phyloP scores from a whole-genome alignment of 2,797 vertebrate genomes.

The Tympanoctomys barrerae region DNA sequence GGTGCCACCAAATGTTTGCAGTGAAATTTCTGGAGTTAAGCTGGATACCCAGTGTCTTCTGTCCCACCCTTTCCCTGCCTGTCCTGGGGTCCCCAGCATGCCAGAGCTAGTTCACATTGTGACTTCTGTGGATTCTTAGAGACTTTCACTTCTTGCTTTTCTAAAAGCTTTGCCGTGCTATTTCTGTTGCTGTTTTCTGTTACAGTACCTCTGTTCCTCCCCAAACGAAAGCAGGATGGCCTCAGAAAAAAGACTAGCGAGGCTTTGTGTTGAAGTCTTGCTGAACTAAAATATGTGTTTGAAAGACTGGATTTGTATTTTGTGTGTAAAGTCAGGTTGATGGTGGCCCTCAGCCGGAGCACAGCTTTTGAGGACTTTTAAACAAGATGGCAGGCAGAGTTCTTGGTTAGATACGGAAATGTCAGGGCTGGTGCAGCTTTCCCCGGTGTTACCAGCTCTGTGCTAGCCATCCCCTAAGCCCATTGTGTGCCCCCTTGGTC shows the following conservation, averaged over 20 bases:
- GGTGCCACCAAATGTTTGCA: background rate
- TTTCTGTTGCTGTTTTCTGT: background rate
- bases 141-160: background rate
- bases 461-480: background rate
- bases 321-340: background rate
- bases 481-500: rapidly evolving
- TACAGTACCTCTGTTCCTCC: background rate
- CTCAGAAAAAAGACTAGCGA: background rate
- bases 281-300: background rate
- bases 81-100: background rate
- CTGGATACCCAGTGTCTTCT: background rate
- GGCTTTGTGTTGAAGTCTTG: background rate
- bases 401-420: background rate
- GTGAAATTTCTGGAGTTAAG: background rate
- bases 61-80: background rate
- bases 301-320: conserved; percentile 16
- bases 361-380: conserved; percentile 5
- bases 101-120: background rate
- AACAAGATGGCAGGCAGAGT: background rate
- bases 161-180: background rate
- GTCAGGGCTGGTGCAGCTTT: background rate
- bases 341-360: background rate
- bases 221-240: background rate
- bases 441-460: background rate
- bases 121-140: background rate